These are phyloP conservation scores for Fringilla coelebs DNA, from an alignment of 2,797 vertebrate genomes.

Conservation along the genomic window DNA sequence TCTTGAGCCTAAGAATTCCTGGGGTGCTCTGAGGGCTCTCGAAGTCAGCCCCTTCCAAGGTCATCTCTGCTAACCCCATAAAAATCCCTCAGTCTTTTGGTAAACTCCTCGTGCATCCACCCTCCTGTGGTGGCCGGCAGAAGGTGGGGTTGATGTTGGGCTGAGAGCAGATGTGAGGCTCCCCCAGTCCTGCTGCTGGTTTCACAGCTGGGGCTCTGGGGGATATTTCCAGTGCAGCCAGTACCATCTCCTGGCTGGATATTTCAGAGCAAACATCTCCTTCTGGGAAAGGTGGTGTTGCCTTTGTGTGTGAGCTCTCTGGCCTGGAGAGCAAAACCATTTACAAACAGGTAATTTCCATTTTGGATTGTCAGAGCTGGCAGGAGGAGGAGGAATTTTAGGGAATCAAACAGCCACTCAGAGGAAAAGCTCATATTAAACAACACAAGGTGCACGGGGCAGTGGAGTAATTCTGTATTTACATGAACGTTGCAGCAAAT, in stretches of 20 bases:
- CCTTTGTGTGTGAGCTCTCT: not conserved
- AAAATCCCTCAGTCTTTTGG: not conserved
- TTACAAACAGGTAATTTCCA: not conserved
- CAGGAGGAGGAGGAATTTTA: conserved; percentile 1
- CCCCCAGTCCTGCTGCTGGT: not conserved
- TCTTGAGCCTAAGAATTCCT: not conserved
- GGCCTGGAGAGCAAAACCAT: not conserved
- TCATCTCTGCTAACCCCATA: not conserved
- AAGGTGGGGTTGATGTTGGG: not conserved
- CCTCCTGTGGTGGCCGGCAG: not conserved
- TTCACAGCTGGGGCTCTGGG: not conserved
- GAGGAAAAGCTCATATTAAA: conserved; percentile 6
- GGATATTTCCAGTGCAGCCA: not conserved
- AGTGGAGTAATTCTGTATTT: conserved; percentile 63
- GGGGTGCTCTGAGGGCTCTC: not conserved
- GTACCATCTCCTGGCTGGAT: not conserved
- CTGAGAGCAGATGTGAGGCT: not conserved
- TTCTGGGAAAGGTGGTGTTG: not conserved
- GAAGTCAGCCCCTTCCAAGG: not conserved
- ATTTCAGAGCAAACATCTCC: not conserved
- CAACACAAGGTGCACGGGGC: conserved; percentile 9
- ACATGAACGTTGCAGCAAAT: conserved; percentile 30
- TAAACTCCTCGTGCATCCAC: not conserved
- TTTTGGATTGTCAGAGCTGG: not conserved
- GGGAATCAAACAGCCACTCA: not conserved